These are phyloP conservation scores for Botrylloides violaceus DNA, from an alignment of 23 tunicate genomes.

Conservation along the genomic window DNA sequence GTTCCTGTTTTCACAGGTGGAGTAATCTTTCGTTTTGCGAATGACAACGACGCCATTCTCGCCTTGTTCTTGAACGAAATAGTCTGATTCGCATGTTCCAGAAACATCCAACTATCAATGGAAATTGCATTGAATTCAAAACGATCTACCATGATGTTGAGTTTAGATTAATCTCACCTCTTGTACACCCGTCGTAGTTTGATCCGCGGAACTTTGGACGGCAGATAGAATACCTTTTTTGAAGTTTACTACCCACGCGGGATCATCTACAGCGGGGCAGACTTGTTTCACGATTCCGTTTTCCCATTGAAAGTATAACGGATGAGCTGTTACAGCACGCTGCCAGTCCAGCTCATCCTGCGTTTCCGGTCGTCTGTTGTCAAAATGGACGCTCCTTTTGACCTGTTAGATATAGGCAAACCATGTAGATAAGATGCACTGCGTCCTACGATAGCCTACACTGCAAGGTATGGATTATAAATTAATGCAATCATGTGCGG, in stretches of 20 bases:
- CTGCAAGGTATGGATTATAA: too few species aligned
- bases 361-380: constrained; percentile 13
- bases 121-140: background rate
- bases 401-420: background rate
- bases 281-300: constrained; percentile 53
- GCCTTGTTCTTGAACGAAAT: constrained; percentile 18
- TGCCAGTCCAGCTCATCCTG: constrained; percentile 43
- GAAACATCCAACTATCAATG: constrained; percentile 50
- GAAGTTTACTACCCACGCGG: constrained; percentile 83
- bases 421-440: too few species aligned
- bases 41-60: constrained; percentile 4
- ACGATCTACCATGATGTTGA: background rate
- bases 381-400: constrained; percentile 1
- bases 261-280: constrained; percentile 78
- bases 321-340: constrained; percentile 27
- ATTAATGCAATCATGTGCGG: too few species aligned
- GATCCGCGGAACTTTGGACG: constrained; percentile 46
- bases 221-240: constrained; percentile 76
- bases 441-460: too few species aligned
- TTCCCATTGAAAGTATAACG: constrained; percentile 61
- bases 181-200: constrained; percentile 18
- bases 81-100: constrained; percentile 59
- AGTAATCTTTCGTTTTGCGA: constrained; percentile 48
- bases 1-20: constrained; percentile 53
- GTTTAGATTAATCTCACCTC: constrained; percentile 38